Conservation (phyloP, 1,140 invertebrate species). For the Kradibia gibbosae region DNA sequence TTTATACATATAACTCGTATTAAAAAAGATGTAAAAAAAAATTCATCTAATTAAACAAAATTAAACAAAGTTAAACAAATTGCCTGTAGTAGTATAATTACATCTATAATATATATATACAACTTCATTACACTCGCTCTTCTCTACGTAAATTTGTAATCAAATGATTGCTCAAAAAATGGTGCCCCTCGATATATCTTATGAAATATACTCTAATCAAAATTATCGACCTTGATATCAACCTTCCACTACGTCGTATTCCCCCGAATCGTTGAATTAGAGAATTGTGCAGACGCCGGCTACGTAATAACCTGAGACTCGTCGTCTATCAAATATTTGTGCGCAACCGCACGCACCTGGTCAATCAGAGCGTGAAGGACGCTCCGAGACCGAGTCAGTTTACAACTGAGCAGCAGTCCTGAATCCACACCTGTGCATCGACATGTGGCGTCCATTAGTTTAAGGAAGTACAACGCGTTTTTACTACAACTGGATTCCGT, state of each 20-base stretch:
- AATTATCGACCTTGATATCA: slow-evolving; percentile 10
- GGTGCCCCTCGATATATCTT: too few species aligned
- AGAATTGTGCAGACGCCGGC: background rate
- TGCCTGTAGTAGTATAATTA: too few species aligned
- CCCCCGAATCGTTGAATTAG: background rate
- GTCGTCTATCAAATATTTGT: background rate
- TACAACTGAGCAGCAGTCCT: background rate
- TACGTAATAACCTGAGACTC: background rate
- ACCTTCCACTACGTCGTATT: background rate
- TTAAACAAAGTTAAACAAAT: too few species aligned
- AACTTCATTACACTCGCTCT: too few species aligned
- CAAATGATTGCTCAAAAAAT: background rate
- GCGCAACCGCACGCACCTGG: slow-evolving; percentile 3
- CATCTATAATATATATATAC: too few species aligned
- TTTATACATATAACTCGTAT: too few species aligned
- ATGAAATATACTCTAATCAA: background rate
- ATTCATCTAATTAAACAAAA: too few species aligned
- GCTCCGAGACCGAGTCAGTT: background rate
- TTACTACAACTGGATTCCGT: too few species aligned
- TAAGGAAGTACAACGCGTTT: background rate
- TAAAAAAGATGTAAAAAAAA: too few species aligned
- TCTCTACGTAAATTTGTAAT: background rate
- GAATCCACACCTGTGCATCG: background rate
- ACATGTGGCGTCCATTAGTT: background rate
- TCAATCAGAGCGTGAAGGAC: slow-evolving; percentile 49